These are phyloP conservation scores for Microplitis deprimator DNA, from an alignment of 2,888 invertebrate species.

Conservation along the genomic window DNA sequence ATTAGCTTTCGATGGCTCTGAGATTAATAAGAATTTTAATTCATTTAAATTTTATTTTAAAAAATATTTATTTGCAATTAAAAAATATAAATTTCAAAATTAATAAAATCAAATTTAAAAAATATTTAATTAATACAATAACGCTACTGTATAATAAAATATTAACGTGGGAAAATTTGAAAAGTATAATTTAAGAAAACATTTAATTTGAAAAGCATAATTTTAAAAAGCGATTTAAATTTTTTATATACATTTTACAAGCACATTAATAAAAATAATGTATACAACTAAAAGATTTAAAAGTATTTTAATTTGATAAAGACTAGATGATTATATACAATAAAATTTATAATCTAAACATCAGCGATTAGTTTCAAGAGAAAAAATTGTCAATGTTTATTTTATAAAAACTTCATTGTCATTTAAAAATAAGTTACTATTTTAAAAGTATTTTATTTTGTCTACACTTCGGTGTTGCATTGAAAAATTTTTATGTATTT, in stretches of 20 bases:
- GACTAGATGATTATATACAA: not conserved
- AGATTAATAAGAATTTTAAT: no score
- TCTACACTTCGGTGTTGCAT: no score
- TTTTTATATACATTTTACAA: not conserved
- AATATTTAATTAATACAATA: no score
- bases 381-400: conserved; percentile 3
- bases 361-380: not conserved
- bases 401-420: not conserved
- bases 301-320: not conserved
- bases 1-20: not conserved
- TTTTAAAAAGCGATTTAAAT: not conserved
- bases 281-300: not conserved
- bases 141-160: not conserved
- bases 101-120: no score
- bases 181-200: not conserved
- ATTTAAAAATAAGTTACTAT: no score
- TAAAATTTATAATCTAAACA: not conserved
- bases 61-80: no score
- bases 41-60: no score
- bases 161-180: not conserved
- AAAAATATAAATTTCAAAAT: no score
- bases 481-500: no score
- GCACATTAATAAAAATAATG: not conserved
- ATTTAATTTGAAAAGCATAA: not conserved
- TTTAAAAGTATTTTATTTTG: no score